Evolutionary conservation across 2,888 invertebrate species (phyloP).

Genomic region (Drosophila paracracens): DNA sequence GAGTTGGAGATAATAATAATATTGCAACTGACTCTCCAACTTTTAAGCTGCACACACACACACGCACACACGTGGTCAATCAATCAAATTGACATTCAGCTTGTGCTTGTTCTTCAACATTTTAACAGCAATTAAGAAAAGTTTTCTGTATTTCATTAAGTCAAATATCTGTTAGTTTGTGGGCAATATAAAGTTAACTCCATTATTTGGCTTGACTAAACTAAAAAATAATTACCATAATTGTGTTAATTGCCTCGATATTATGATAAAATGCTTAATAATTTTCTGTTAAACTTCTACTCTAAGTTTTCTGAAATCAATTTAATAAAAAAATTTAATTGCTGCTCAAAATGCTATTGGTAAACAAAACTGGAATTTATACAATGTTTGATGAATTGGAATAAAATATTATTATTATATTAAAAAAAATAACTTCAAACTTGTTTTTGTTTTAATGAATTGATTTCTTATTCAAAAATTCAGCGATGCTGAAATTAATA

Average conservation of each 20-base stretch:
- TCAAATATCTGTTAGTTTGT: not conserved
- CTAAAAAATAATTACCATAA: not conserved
- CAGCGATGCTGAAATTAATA: not conserved
- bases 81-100: slow-evolving; percentile 66
- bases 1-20: slow-evolving; percentile 26
- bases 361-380: not conserved
- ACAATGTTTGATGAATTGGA: not conserved
- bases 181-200: not conserved
- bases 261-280: not conserved
- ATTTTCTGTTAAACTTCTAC: not conserved
- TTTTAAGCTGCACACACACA: slow-evolving; percentile 3
- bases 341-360: not conserved
- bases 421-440: not conserved
- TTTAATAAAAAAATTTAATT: not conserved
- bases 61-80: slow-evolving; percentile 34
- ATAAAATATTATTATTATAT: too few relatives aligned
- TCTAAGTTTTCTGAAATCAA: not conserved
- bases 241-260: not conserved
- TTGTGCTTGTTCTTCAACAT: slow-evolving; percentile 38
- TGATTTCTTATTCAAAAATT: not conserved
- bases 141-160: not conserved
- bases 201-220: too few relatives aligned
- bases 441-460: not conserved
- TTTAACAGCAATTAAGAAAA: slow-evolving; percentile 1
- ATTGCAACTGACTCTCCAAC: slow-evolving; percentile 29